Evolutionary conservation across 2,888 invertebrate species (phyloP).

Genomic region (Philaethria dido): DNA sequence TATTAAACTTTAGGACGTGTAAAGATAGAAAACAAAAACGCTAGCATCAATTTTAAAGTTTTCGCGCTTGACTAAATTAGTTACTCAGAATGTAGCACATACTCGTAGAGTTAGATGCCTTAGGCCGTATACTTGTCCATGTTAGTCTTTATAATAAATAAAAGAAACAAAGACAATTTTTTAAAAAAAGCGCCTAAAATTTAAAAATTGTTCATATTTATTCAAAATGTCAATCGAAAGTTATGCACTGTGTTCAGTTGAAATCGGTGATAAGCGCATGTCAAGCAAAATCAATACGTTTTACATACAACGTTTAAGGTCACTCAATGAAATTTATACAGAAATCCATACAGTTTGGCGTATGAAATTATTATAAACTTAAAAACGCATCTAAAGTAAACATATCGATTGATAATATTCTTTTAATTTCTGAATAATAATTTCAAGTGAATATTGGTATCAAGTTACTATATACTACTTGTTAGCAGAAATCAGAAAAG

Average conservation of each 20-base stretch:
- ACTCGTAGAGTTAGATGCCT: too few species aligned
- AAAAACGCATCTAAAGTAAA: too few species aligned
- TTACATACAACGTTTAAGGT: neutral
- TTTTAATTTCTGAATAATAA: neutral
- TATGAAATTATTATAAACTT: neutral
- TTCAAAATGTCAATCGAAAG: neutral
- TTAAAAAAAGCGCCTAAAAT: too few species aligned
- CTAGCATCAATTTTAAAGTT: too few species aligned
- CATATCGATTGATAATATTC: neutral
- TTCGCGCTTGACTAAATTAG: too few species aligned
- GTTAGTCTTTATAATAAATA: too few species aligned
- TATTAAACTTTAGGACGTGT: too few species aligned
- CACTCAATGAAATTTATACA: conserved; percentile 6
- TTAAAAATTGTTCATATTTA: neutral
- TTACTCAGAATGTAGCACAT: too few species aligned
- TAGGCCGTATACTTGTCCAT: too few species aligned
- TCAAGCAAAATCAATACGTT: conserved; percentile 21
- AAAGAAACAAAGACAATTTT: too few species aligned
- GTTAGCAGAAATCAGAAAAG: neutral
- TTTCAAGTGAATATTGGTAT: neutral
- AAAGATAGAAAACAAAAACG: too few species aligned
- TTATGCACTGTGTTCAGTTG: neutral
- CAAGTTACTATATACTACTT: neutral
- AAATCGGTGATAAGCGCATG: conserved; percentile 18
- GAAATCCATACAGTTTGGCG: neutral